These are phyloP conservation scores for Epistrophe grossulariae DNA, from an alignment of 2,888 invertebrate genomes.

Conservation along the genomic window DNA sequence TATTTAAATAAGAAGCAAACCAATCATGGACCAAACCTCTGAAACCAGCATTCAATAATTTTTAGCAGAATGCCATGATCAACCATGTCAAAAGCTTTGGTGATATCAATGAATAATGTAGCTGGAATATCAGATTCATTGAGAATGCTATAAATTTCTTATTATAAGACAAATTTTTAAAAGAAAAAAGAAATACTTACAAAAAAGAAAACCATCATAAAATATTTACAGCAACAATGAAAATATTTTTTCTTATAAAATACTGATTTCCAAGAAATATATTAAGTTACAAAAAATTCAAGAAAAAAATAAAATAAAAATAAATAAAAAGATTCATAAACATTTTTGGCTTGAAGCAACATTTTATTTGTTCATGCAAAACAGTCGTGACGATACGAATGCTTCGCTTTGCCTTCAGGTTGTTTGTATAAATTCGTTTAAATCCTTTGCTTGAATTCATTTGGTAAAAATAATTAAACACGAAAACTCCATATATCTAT, in stretches of 20 bases:
- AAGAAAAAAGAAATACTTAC: too few species aligned
- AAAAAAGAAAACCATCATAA: too few species aligned
- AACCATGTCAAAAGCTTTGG: too few species aligned
- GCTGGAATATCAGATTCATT: too few species aligned
- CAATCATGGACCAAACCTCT: too few species aligned
- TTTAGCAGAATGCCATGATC: too few species aligned
- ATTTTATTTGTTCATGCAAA: constrained; percentile 27
- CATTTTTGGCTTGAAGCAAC: not conserved
- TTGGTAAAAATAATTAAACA: constrained; percentile 53
- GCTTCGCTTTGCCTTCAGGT: not conserved
- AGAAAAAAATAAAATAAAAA: not conserved
- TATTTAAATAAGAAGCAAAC: too few species aligned
- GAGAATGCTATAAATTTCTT: too few species aligned
- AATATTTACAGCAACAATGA: too few species aligned
- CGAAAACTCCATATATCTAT: constrained; percentile 47
- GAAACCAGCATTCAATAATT: too few species aligned
- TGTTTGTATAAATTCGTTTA: not conserved
- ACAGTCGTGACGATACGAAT: constrained; percentile 9
- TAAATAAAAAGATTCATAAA: not conserved
- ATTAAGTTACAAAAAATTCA: not conserved
- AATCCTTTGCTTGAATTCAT: not conserved
- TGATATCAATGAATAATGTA: too few species aligned
- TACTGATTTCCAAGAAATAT: not conserved
- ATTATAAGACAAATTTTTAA: too few species aligned
- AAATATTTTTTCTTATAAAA: not conserved